Conservation (phyloP, 2,113 vertebrate species). For the Oreochromis tanganicae region DNA sequence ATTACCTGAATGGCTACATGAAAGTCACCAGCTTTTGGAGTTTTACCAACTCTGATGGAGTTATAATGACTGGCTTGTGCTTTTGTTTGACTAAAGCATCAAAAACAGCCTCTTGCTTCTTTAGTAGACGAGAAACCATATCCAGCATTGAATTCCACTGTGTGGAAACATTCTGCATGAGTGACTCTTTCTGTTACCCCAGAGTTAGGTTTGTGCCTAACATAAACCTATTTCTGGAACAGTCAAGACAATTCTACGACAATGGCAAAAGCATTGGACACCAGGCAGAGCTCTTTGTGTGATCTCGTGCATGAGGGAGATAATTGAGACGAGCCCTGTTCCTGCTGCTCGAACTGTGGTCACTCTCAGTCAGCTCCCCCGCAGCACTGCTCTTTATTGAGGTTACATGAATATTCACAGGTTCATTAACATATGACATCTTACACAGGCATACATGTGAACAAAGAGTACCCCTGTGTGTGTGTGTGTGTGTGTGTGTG, state of each 20-base stretch:
- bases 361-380: neutral
- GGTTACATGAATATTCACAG: neutral
- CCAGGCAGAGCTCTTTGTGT: neutral
- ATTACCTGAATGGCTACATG: neutral
- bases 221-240: neutral
- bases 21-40: neutral
- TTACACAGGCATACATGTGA: neutral
- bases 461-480: no score
- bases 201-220: accelerated
- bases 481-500: no score
- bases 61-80: neutral
- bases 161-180: neutral
- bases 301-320: neutral
- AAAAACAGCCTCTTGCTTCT: neutral
- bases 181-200: neutral
- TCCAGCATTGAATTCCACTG: neutral
- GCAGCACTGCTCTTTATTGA: neutral
- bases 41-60: neutral
- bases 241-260: neutral
- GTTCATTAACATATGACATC: no score
- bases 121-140: neutral
- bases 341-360: neutral
- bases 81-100: neutral
- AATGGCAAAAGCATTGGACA: neutral
- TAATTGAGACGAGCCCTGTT: neutral